These are phyloP conservation scores for Ichneumoninae sp. DNA, from an alignment of 2,888 invertebrate species.

Conservation along the genomic window DNA sequence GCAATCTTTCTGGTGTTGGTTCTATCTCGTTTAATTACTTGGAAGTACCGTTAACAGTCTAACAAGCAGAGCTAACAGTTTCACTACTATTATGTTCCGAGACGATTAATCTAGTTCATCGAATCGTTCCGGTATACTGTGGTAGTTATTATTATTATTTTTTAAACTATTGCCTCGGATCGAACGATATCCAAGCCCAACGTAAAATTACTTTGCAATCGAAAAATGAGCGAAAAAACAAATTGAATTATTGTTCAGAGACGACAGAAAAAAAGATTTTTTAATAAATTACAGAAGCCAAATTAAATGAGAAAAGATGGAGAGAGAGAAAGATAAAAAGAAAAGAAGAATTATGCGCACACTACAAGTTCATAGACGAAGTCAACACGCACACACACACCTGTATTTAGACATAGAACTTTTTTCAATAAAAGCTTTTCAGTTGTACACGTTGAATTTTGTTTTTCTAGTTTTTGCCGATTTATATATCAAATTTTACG, in stretches of 20 bases:
- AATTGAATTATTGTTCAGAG: slow-evolving; percentile 45
- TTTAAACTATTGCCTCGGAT: slow-evolving; percentile 22
- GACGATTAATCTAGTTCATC: slow-evolving; percentile 37
- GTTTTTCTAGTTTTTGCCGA: slow-evolving; percentile 78
- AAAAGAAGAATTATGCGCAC: slow-evolving; percentile 57
- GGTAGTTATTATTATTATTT: slow-evolving; percentile 16
- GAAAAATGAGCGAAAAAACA: slow-evolving; percentile 37
- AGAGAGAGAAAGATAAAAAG: neutral
- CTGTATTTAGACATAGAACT: slow-evolving; percentile 82
- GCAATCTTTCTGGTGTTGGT: slow-evolving; percentile 81
- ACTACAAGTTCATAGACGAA: slow-evolving; percentile 62
- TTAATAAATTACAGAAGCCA: neutral
- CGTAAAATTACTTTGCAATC: slow-evolving; percentile 45
- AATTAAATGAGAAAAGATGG: slow-evolving; percentile 29
- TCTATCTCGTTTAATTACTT: slow-evolving; percentile 79
- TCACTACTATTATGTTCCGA: slow-evolving; percentile 69
- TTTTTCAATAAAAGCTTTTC: slow-evolving; percentile 83
- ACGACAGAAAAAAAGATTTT: slow-evolving; percentile 35
- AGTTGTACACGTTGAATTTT: slow-evolving; percentile 82
- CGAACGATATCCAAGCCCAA: slow-evolving; percentile 46
- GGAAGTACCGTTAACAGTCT: slow-evolving; percentile 78
- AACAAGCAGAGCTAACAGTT: slow-evolving; percentile 80
- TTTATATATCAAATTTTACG: slow-evolving; percentile 74
- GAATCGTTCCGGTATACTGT: slow-evolving; percentile 28
- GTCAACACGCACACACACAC: slow-evolving; percentile 77